Conservation (phyloP, 1,140 invertebrate species). For the Meloidogyne exigua region DNA sequence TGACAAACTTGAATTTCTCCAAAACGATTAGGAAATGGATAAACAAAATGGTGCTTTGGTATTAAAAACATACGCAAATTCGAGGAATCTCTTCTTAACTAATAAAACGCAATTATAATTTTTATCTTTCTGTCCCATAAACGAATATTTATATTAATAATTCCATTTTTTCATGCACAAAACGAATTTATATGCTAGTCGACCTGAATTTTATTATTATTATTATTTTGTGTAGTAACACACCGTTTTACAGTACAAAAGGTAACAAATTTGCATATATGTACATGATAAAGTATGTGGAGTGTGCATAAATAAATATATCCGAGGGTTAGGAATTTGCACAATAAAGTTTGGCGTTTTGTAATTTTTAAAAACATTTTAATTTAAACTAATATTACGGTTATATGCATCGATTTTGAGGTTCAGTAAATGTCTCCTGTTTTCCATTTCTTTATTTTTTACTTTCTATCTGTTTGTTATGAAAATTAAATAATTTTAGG, state of each 20-base stretch:
- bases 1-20: conserved; percentile 26
- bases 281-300: no score
- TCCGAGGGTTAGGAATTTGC: no score
- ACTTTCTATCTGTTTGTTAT: no score
- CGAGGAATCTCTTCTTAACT: not conserved
- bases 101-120: not conserved
- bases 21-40: not conserved
- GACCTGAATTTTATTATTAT: not conserved
- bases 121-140: not conserved
- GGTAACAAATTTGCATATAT: no score
- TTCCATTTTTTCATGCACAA: not conserved
- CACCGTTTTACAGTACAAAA: no score
- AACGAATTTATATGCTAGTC: not conserved
- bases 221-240: not conserved
- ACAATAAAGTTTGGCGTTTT: not conserved
- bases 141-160: not conserved
- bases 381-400: no score
- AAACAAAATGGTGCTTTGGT: not conserved
- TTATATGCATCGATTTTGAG: no score
- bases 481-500: no score
- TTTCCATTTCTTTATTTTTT: no score
- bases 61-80: not conserved
- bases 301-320: no score
- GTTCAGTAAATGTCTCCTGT: no score
- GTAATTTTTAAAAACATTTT: not conserved